These are phyloP conservation scores for Drosophila tani DNA, from an alignment of 1,140 invertebrate species.

Conservation along the genomic window DNA sequence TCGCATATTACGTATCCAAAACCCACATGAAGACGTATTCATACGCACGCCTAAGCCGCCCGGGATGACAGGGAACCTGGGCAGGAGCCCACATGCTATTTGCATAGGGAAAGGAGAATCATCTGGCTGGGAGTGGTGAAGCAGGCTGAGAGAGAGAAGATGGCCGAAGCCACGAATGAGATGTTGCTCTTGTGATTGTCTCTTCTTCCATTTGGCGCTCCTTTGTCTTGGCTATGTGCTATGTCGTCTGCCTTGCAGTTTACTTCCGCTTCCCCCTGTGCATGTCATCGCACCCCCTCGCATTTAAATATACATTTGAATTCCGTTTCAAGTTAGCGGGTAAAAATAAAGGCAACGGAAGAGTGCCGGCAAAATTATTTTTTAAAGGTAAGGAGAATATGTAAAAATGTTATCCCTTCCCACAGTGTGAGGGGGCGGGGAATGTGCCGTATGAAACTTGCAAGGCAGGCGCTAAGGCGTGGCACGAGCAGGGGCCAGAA, in stretches of 20 bases:
- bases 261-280: constrained; percentile 19
- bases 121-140: constrained; percentile 29
- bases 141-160: not conserved
- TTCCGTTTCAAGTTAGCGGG: constrained; percentile 79
- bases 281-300: constrained; percentile 17
- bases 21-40: constrained; percentile 63
- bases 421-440: constrained; percentile 28
- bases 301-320: constrained; percentile 77
- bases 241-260: constrained; percentile 46
- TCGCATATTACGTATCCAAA: constrained; percentile 28
- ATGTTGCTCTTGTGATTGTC: constrained; percentile 73
- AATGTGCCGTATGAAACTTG: constrained; percentile 58
- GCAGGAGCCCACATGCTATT: constrained; percentile 65
- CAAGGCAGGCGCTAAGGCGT: constrained; percentile 60
- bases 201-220: constrained; percentile 66
- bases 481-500: constrained; percentile 60
- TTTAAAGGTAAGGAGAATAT: constrained; percentile 74
- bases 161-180: constrained; percentile 59
- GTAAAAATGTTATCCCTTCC: constrained; percentile 70
- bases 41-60: constrained; percentile 65
- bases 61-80: constrained; percentile 30
- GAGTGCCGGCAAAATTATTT: constrained; percentile 66
- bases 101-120: constrained; percentile 69
- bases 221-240: constrained; percentile 59
- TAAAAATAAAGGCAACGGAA: constrained; percentile 63